Base-by-base conservation (phyloP, 2,888 invertebrate species). In the Melinaea menophilus region DNA sequence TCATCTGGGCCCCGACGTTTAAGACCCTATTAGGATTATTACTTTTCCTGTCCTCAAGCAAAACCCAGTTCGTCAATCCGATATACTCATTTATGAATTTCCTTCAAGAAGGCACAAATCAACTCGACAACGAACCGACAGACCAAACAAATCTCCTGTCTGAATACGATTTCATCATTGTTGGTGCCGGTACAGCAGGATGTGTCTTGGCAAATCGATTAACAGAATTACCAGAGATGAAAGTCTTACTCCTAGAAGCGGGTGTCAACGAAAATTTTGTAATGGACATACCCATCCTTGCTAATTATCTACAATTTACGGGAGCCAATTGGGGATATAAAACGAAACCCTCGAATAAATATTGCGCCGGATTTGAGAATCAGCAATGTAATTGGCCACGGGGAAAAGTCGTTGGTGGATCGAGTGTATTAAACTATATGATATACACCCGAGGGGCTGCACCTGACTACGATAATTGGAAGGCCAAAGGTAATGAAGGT, bases 401-500 rank as follows among this genome's bases (percentile, higher is more conserved):
- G 66, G 97, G 96, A 3, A 96, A 95, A 80, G 95, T 95, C 0
- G 92, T 97, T 77, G 97, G 97, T 5, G 97, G 97, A 2, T 94
- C 94, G 7, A 95, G 95, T 68, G 94, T 95, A 0, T 86, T 96
- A 9, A 97, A 97, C 78, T 94, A 94, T 72, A 96, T 97, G 96
- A 93, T 95, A 73, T 95, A 95, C 74, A 95, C 94, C 0, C 86
- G 95, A 67, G 96, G 95, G 11, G 92, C 94, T 72, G 90, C 92
- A 0, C 82, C 89, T 3, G 96, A 97, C 76, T 97, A 95, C 78
- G 94, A 97, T 75, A 84, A 90, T 4, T 97, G 97, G 97, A 92
- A 93, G 12, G 86, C 86, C 1, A 78, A 93, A 74, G 96, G 95
- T 0, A 95, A 95, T 77, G 81, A 90, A 0, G 95, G 95, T 0